phyloP scores from a whole-genome alignment of 2,113 vertebrate genomes.

The Pipra filicauda region DNA sequence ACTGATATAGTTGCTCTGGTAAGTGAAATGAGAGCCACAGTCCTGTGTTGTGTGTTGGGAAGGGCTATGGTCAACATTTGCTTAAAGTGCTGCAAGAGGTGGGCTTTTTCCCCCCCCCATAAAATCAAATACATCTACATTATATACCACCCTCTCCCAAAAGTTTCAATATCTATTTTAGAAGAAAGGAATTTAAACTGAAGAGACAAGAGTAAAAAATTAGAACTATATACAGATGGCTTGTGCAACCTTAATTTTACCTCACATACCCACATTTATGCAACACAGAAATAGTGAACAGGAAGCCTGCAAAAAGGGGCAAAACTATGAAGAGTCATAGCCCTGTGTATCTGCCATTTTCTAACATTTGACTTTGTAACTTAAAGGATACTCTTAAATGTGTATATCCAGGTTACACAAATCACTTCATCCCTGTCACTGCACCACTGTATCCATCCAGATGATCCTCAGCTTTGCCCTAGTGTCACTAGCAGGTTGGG shows the following conservation, averaged over 20 bases:
- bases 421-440: not conserved
- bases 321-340: not conserved
- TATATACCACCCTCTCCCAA: not conserved
- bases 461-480: not conserved
- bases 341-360: not conserved
- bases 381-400: not conserved
- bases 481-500: not conserved
- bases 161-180: not conserved
- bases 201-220: not conserved
- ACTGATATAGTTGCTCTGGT: not conserved
- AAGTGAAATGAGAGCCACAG: not conserved
- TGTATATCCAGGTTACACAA: not conserved
- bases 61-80: not conserved
- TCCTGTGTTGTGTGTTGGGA: not conserved
- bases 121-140: not conserved
- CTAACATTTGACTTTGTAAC: not conserved
- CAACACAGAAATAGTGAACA: not conserved
- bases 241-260: not conserved
- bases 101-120: fast-evolving
- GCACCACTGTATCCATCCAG: not conserved
- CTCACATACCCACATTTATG: not conserved
- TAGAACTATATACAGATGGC: not conserved
- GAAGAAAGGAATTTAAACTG: not conserved
- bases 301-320: not conserved
- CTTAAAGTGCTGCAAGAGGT: not conserved